Evolutionary conservation across 2,888 invertebrate genomes (phyloP).

Genomic region (Marronus borbonicus): DNA sequence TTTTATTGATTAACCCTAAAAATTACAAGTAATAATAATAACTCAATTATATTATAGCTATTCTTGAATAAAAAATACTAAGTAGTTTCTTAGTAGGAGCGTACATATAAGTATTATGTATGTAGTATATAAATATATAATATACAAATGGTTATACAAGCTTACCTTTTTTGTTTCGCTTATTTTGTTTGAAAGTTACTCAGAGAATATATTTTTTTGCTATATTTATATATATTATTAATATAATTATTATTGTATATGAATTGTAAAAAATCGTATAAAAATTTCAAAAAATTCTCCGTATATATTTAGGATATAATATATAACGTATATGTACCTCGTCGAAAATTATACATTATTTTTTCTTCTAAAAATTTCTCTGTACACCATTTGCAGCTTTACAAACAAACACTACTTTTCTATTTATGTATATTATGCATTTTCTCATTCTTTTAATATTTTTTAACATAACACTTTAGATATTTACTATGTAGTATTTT

Average conservation of each 20-base stretch:
- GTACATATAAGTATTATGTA: constrained; percentile 19
- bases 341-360: neutral
- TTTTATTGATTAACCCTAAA: constrained; percentile 60
- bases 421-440: neutral
- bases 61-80: constrained; percentile 52
- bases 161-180: neutral
- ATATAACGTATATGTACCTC: neutral
- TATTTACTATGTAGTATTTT: neutral
- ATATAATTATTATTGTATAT: neutral
- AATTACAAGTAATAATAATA: constrained; percentile 53
- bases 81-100: constrained; percentile 49
- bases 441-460: neutral
- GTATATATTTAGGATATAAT: neutral
- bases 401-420: no score
- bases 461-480: neutral
- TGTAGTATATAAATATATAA: constrained; percentile 36
- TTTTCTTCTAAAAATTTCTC: neutral
- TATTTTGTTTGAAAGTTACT: neutral
- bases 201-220: neutral
- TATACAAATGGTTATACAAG: constrained; percentile 54
- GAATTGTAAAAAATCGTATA: constrained; percentile 1
- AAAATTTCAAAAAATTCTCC: constrained; percentile 1
- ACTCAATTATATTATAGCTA: constrained; percentile 42
- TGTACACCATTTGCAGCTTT: constrained; percentile 16
- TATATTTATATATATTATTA: constrained; percentile 6